phyloP scores from a whole-genome alignment of 2,797 vertebrate genomes.

The Pseudochirops corinnae region DNA sequence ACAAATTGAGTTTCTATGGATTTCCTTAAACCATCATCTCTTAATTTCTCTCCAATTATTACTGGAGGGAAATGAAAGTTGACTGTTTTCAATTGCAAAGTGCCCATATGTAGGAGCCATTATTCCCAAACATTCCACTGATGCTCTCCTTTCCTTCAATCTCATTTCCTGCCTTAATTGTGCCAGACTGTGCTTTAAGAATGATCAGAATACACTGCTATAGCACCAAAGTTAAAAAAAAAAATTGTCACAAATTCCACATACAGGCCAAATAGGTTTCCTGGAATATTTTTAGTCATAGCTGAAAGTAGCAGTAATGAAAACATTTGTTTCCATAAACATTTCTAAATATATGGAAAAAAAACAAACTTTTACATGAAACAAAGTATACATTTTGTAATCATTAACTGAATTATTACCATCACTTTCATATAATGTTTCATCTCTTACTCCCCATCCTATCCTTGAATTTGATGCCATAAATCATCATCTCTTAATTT shows the following conservation, averaged over 20 bases:
- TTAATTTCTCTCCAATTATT: constrained; percentile 16
- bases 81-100: background rate
- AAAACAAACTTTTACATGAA: no score
- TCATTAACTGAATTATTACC: background rate
- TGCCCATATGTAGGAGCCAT: background rate
- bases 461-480: constrained; percentile 37
- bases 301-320: no score
- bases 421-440: constrained; percentile 44
- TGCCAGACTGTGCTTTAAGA: constrained; percentile 11
- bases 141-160: constrained; percentile 48
- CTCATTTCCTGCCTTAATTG: constrained; percentile 44
- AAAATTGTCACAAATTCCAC: constrained; percentile 52
- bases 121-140: constrained; percentile 39
- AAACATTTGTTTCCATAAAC: no score
- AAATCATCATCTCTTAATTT: constrained; percentile 55
- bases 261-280: constrained; percentile 82
- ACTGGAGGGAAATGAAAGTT: constrained; percentile 28
- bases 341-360: no score
- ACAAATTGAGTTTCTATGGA: background rate
- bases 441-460: constrained; percentile 26
- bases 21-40: background rate
- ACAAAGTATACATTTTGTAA: no score
- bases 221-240: constrained; percentile 20
- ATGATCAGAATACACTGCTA: constrained; percentile 49
- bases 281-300: no score